phyloP scores from a whole-genome alignment of 2,113 vertebrate genomes.

The Tachuris rubrigastra region DNA sequence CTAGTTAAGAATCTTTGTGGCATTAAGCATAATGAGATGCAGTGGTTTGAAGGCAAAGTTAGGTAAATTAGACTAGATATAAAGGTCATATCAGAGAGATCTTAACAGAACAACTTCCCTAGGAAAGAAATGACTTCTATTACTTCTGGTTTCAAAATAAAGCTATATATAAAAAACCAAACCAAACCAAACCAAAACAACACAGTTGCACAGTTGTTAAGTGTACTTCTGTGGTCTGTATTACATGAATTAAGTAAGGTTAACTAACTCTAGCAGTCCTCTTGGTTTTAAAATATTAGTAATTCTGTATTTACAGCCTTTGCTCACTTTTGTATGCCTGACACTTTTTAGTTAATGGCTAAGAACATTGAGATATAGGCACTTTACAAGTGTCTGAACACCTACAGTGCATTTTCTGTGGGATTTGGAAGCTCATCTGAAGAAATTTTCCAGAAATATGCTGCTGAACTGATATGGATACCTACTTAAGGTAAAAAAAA shows the following conservation, averaged over 20 bases:
- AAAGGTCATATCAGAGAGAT: not conserved
- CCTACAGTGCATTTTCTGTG: not conserved
- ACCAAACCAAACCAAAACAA: not conserved
- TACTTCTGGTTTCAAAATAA: not conserved
- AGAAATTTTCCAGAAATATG: not conserved
- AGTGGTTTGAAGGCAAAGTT: not conserved
- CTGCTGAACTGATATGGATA: not conserved
- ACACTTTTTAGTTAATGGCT: not conserved
- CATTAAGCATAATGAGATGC: not conserved
- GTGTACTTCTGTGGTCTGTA: not conserved
- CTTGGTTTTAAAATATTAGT: not conserved
- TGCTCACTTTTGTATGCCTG: not conserved
- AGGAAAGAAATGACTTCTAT: not conserved
- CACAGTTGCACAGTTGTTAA: not conserved
- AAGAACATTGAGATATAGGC: rapidly evolving
- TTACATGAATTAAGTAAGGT: not conserved
- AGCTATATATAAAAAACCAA: no score
- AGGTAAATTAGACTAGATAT: not conserved
- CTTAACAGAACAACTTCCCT: not conserved
- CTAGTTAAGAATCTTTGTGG: not conserved
- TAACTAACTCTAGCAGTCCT: not conserved
- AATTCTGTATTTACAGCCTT: not conserved
- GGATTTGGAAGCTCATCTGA: not conserved
- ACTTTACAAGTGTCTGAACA: not conserved
- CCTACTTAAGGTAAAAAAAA: not conserved